These are phyloP conservation scores for Agrilus biguttatus DNA, from an alignment of 2,888 invertebrate genomes.

Conservation along the genomic window DNA sequence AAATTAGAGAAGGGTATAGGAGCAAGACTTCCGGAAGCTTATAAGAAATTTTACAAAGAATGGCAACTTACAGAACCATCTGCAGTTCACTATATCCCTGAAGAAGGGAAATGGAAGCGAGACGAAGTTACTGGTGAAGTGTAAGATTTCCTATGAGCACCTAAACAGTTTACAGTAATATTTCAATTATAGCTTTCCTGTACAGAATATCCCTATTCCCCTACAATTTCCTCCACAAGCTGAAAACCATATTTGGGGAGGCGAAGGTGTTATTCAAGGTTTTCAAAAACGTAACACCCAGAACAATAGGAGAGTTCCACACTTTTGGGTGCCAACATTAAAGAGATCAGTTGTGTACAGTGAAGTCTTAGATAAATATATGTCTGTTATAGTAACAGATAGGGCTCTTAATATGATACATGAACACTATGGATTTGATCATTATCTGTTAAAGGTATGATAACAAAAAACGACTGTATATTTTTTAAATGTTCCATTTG, in stretches of 20 bases:
- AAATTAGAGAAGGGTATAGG: conserved; percentile 52
- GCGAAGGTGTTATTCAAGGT: conserved; percentile 86
- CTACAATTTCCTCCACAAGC: conserved; percentile 65
- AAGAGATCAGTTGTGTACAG: conserved; percentile 73
- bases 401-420: conserved; percentile 75
- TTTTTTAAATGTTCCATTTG: conserved; percentile 13
- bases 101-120: conserved; percentile 56
- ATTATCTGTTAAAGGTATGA: conserved; percentile 72
- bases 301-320: conserved; percentile 53
- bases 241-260: conserved; percentile 87
- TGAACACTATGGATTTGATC: conserved; percentile 84
- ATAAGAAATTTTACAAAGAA: conserved; percentile 75
- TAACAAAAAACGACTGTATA: neutral
- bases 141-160: conserved; percentile 25
- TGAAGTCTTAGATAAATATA: conserved; percentile 74
- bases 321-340: conserved; percentile 78
- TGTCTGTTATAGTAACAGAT: conserved; percentile 70
- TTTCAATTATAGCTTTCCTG: conserved; percentile 34
- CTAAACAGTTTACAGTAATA: neutral
- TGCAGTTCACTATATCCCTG: conserved; percentile 56
- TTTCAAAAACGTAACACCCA: conserved; percentile 48
- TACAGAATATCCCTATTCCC: conserved; percentile 66
- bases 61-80: conserved; percentile 54
- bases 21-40: conserved; percentile 58
- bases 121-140: conserved; percentile 62